Evolutionary conservation across 2,113 vertebrate species (phyloP).

Genomic region (Phyllopteryx taeniolatus): DNA sequence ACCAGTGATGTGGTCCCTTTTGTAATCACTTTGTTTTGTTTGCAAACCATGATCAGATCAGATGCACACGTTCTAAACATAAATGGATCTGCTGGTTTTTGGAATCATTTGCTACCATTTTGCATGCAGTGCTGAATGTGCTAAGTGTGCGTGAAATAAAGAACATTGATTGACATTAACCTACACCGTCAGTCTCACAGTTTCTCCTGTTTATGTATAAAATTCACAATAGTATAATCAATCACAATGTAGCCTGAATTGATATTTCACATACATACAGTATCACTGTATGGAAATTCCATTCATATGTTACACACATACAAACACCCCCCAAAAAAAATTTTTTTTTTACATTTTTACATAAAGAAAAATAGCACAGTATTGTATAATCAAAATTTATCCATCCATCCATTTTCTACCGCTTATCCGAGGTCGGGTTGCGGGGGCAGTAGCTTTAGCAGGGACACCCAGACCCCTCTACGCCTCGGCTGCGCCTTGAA

Average conservation of each 20-base stretch:
- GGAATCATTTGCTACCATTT: constrained; percentile 4
- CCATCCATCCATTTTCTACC: too few relatives aligned
- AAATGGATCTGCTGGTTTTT: not conserved
- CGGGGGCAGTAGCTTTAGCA: too few relatives aligned
- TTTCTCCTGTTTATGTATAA: not conserved
- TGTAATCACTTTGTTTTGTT: not conserved
- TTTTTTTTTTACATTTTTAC: too few relatives aligned
- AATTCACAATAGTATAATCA: not conserved
- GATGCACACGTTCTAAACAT: not conserved
- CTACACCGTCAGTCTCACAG: not conserved
- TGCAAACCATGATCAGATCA: not conserved
- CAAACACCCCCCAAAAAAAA: not conserved
- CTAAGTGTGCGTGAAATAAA: constrained; percentile 23
- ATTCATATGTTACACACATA: too few relatives aligned
- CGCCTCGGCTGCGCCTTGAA: too few relatives aligned
- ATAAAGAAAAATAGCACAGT: too few relatives aligned
- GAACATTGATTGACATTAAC: not conserved
- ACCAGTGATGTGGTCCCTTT: not conserved
- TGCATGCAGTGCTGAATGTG: constrained; percentile 15
- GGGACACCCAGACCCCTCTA: too few relatives aligned
- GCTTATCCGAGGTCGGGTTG: too few relatives aligned
- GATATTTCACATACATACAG: too few relatives aligned
- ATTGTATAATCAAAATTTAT: too few relatives aligned
- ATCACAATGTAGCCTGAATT: too few relatives aligned
- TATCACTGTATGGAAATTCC: too few relatives aligned